Percentiles rank a stretch among this genome's conserved stretches.
These are phyloP conservation scores for Zaprionus capensis DNA, from an alignment of 1,140 invertebrate species.

Conservation along the genomic window DNA sequence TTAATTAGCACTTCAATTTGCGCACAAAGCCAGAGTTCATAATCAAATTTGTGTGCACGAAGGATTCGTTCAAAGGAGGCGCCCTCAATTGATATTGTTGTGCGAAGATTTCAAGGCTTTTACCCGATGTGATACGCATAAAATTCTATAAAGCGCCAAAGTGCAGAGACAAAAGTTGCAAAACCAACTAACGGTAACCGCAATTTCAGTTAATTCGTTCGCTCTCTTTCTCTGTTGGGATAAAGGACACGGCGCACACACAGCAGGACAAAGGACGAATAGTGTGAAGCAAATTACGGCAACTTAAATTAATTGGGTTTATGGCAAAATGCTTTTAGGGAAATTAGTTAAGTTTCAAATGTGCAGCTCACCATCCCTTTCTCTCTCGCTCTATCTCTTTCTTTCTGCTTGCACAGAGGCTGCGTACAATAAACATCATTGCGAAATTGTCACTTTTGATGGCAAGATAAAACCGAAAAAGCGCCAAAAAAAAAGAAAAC, in stretches of 20 bases:
- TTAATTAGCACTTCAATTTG: neutral
- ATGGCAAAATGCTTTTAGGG: constrained; percentile 80
- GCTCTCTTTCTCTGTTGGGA: neutral
- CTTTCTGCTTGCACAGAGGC: constrained; percentile 17
- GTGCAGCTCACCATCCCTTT: constrained; percentile 16
- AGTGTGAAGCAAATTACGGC: constrained; percentile 70
- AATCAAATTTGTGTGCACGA: neutral
- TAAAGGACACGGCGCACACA: neutral
- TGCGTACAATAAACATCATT: constrained; percentile 53
- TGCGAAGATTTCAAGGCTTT: neutral
- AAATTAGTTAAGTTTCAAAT: constrained; percentile 72
- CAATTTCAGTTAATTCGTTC: constrained; percentile 64
- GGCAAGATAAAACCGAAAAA: constrained; percentile 54
- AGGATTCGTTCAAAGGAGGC: neutral
- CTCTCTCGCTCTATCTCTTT: neutral
- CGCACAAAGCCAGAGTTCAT: neutral
- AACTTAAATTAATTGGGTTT: constrained; percentile 83
- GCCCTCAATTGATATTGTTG: neutral
- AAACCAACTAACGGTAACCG: constrained; percentile 45
- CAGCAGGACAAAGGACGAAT: constrained; percentile 12
- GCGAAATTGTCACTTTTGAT: constrained; percentile 77
- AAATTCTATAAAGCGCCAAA: constrained; percentile 18
- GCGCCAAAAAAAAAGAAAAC: constrained; percentile 32
- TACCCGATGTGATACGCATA: neutral
- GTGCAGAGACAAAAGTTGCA: constrained; percentile 47